Base-by-base conservation (phyloP, 2,797 vertebrate species). In the Peromyscus aztecus region DNA sequence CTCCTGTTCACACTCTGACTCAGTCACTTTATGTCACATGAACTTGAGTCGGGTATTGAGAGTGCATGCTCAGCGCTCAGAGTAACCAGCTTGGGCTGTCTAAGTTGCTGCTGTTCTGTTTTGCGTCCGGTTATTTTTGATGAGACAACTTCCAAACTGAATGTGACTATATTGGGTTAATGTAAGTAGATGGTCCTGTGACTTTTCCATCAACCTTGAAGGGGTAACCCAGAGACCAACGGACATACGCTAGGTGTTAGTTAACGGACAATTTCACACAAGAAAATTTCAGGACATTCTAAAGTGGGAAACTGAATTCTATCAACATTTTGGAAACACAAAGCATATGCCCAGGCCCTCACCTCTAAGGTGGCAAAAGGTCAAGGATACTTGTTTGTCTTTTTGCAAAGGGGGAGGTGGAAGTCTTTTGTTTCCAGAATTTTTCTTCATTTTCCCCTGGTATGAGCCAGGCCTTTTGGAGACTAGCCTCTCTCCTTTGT, bases 341-440 rank as follows among this genome's bases (percentile, higher is more conserved):
- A 77, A 84, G 12, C 57, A 40, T 2, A 6, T 19, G 23, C 73
- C 69, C 46, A 91, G 49, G 24, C 2, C 49, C 17, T 87, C 24
- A 59, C 14, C 40, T 83, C 19, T 40, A 80, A 37, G 46, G 10
- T 59, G 27, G 82, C 75, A 95, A 96, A 95, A 87, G 67, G 55
- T 63, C 57, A 94, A 92, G 52, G 91, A 91, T 92, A 24, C 4
- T 67, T 57, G 57, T 94, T 97, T 85, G 89, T 34, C 81, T 95
- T 91, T 98, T 97, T 69, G 73, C 10, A 29, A 98, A 57, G 57
- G 55, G 46, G 52, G 34, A 94, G 83, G 92, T 46, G 90, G 87
- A 88, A 37, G 94, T 75, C 97, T 98, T 98, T 94, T 93, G 98
- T 98, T 98, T 97, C 78, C 78, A 95, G 94, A 95, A 96, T 75